phyloP scores from a whole-genome alignment of 2,888 invertebrate genomes.

The Dione juno region DNA sequence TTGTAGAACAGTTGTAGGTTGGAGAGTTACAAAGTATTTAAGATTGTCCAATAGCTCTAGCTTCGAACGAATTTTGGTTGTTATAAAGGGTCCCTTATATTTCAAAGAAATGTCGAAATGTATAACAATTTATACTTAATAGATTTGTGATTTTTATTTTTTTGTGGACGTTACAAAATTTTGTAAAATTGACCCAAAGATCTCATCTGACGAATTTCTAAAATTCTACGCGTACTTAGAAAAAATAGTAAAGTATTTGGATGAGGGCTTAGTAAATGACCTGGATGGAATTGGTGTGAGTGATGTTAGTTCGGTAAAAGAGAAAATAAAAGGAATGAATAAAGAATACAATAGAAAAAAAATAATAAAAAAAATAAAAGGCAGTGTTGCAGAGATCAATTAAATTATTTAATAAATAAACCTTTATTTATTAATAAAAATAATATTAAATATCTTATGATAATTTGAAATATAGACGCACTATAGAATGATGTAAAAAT shows the following conservation, averaged over 20 bases:
- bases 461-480: not conserved
- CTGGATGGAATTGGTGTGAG: not conserved
- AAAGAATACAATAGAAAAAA: not conserved
- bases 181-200: constrained; percentile 44
- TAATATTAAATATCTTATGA: not conserved
- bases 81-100: constrained; percentile 16
- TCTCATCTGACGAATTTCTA: constrained; percentile 56
- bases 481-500: not conserved
- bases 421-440: not conserved
- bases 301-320: constrained; percentile 2
- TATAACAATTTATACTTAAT: not conserved
- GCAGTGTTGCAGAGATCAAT: not conserved
- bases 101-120: constrained; percentile 6
- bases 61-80: not conserved
- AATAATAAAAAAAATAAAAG: not conserved
- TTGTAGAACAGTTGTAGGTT: not conserved
- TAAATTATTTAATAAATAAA: not conserved
- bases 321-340: not conserved
- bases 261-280: not conserved
- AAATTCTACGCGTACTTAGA: constrained; percentile 51
- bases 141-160: not conserved
- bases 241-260: not conserved
- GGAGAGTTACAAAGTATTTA: constrained; percentile 3
- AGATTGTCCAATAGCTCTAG: not conserved
- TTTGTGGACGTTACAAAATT: not conserved